phyloP scores from a whole-genome alignment of 2,113 vertebrate genomes.

The Anas platyrhynchos region DNA sequence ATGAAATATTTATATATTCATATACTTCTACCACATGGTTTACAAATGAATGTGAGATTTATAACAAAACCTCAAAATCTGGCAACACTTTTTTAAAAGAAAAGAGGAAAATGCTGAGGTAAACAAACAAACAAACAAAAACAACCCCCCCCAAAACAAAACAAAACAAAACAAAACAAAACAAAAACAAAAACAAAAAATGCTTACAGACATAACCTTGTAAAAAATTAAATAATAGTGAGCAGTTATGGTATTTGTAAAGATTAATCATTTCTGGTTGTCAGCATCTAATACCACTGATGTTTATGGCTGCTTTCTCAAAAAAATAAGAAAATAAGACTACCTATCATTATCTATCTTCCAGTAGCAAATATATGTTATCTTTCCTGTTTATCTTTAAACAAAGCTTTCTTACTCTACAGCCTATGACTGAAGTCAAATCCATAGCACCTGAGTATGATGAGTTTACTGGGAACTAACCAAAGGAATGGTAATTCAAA shows the following conservation, averaged over 20 bases:
- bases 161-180: no score
- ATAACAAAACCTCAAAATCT: background rate
- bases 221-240: background rate
- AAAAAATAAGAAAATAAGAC: background rate
- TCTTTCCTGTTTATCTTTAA: background rate
- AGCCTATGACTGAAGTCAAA: background rate
- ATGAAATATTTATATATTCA: background rate
- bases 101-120: background rate
- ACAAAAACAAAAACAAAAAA: no score
- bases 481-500: background rate
- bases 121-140: no score
- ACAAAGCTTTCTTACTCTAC: background rate
- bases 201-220: background rate
- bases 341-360: background rate
- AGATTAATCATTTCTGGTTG: background rate
- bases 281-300: background rate
- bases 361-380: background rate
- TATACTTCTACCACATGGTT: background rate
- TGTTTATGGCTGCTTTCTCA: background rate
- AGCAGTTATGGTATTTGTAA: background rate
- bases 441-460: background rate
- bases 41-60: background rate
- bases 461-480: background rate
- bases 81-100: background rate
- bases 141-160: background rate